Conservation (phyloP, 2,797 vertebrate genomes). For the Lagorchestes hirsutus region DNA sequence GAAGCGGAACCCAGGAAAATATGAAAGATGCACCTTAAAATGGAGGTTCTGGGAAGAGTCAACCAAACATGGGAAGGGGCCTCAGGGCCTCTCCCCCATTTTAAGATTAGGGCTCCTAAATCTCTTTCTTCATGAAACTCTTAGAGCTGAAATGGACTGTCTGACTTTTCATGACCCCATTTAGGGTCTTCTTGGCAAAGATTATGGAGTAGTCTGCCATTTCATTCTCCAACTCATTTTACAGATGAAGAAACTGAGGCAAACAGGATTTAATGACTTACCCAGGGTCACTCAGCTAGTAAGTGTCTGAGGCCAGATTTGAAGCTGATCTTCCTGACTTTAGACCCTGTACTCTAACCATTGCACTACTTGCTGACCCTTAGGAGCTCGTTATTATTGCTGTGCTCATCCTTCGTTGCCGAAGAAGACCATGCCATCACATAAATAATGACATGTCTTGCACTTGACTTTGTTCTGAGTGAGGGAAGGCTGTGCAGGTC, state of each 20-base stretch:
- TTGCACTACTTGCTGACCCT: not conserved
- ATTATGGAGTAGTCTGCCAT: no score
- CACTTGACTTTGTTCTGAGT: no score
- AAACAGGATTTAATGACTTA: no score
- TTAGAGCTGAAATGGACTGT: not conserved
- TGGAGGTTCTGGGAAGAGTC: not conserved
- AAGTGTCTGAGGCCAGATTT: not conserved
- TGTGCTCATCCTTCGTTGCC: no score
- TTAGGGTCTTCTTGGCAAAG: no score
- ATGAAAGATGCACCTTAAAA: not conserved
- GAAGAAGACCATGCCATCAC: no score
- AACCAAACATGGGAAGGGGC: not conserved
- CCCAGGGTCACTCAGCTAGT: no score
- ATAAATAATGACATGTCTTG: no score
- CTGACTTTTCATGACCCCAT: no score
- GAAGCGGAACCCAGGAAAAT: not conserved
- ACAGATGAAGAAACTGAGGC: no score
- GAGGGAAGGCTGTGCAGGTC: no score
- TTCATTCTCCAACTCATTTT: no score
- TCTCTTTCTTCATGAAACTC: not conserved
- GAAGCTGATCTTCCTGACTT: not conserved
- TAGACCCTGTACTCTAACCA: not conserved
- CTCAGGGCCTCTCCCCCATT: not conserved
- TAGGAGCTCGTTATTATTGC: not conserved
- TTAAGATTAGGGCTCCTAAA: not conserved